A percentile compares a stretch with the other conserved stretches of the same genome.
phyloP scores from a whole-genome alignment of 2,888 invertebrate species.

The Nasonia oneida region DNA sequence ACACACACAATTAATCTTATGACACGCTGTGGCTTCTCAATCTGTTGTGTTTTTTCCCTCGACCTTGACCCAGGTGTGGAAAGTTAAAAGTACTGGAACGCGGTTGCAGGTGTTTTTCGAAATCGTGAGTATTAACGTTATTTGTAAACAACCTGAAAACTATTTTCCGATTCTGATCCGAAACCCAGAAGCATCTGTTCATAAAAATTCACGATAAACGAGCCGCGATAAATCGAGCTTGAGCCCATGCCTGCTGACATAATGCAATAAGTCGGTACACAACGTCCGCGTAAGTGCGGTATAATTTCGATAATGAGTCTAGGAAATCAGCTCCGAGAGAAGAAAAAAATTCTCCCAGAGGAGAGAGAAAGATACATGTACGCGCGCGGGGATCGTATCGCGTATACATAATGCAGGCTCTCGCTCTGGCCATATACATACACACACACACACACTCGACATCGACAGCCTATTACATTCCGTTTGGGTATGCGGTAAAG shows the following conservation, averaged over 20 bases:
- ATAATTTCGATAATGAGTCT: constrained; percentile 39
- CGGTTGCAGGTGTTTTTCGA: neutral
- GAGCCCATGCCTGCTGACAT: neutral
- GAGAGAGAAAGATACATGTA: neutral
- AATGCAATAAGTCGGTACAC: neutral
- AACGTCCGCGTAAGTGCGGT: neutral
- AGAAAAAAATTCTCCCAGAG: constrained; percentile 27
- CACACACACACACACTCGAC: neutral
- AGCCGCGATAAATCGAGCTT: neutral
- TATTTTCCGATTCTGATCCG: neutral
- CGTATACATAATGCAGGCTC: neutral
- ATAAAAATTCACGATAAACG: neutral
- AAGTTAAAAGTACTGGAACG: neutral
- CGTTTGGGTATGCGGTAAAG: constrained; percentile 38
- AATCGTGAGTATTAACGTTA: neutral
- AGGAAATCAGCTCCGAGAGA: constrained; percentile 16
- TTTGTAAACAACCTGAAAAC: neutral
- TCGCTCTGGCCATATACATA: constrained; percentile 4
- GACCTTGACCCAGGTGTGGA: neutral
- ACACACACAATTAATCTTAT: neutral
- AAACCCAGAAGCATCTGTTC: neutral
- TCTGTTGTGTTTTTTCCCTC: neutral
- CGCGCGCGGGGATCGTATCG: neutral
- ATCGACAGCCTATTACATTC: constrained; percentile 45
- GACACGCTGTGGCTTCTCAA: too few species aligned